Evolutionary conservation across 2,113 vertebrate genomes (phyloP), one percentile per base, ranked within the genome.

Genomic region (Lagenorhynchus albirostris): DNA sequence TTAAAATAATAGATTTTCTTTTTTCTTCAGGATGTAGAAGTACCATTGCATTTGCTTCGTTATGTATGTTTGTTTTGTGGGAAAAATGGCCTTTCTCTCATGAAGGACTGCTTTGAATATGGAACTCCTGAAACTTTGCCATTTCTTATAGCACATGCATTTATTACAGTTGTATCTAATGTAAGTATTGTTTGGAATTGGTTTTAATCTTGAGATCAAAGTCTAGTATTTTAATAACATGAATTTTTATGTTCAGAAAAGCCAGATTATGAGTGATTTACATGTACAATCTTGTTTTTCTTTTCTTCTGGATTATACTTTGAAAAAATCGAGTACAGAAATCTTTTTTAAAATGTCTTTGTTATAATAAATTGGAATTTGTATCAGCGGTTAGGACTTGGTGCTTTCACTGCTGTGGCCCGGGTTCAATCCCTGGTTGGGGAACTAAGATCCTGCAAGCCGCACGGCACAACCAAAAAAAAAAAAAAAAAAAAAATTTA

Each of bases 151-250:
- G 99, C 99, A 89, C 99, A 99, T 95, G 99, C 99, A 38, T 99
- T 99, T 98, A 99, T 99, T 99, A 99, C 99, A 96, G 99, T 99
- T 97, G 99, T 99, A 95, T 99, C 99, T 97, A 99, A 99, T 95
- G 99, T 99, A 98, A 99, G 99, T 99, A 97, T 95, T 89, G 2
- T 53, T 96, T 93, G 10, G 26, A 68, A 18, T 85, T 97, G 31
- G 12, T 55, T 93, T 92, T 95, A 63, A 74, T 74, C 53, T 91
- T 96, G 50, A 62, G 41, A 80, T 33, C 8, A 53, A 15, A 70
- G 36, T 55, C 10, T 92, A 70, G 1, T 11, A 80, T 92, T 93
- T 96, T 44, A 91, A 17, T 74, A 65, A 60, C 5, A 53, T 80
- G 55, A 77, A 50, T 77, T 96, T 79, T 95, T 97, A 50, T 81